These are phyloP conservation scores for Phalacrocorax pelagicus DNA, from an alignment of 2,113 vertebrate genomes.

Conservation along the genomic window DNA sequence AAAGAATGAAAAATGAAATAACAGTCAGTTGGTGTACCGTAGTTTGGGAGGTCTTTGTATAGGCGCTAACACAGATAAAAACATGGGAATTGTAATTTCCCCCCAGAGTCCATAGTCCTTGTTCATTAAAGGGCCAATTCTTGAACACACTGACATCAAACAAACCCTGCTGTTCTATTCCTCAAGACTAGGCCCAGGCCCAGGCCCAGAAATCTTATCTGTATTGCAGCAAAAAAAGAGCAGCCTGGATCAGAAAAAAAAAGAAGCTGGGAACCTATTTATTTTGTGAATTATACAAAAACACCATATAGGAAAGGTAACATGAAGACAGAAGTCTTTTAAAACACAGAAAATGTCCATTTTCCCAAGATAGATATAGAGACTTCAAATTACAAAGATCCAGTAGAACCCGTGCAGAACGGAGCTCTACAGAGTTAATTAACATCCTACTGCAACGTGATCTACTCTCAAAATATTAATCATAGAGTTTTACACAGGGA, in stretches of 20 bases:
- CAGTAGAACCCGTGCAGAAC: neutral
- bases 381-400: neutral
- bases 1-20: neutral
- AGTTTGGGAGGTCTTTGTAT: neutral
- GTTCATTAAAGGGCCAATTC: neutral
- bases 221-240: neutral
- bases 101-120: neutral
- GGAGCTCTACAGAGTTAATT: neutral
- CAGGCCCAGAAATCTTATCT: neutral
- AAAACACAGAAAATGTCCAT: neutral
- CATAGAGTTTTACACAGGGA: neutral
- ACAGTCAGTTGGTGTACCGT: neutral
- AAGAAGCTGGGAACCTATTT: neutral
- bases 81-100: neutral
- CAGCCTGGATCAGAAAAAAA: neutral
- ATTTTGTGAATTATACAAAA: neutral
- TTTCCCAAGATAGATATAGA: neutral
- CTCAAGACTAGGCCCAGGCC: neutral
- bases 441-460: neutral
- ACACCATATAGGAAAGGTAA: neutral
- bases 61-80: neutral
- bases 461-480: neutral
- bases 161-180: neutral
- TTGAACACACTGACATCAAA: neutral
- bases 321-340: neutral